phyloP scores from a whole-genome alignment of 2,113 vertebrate genomes.

The Albula goreensis region DNA sequence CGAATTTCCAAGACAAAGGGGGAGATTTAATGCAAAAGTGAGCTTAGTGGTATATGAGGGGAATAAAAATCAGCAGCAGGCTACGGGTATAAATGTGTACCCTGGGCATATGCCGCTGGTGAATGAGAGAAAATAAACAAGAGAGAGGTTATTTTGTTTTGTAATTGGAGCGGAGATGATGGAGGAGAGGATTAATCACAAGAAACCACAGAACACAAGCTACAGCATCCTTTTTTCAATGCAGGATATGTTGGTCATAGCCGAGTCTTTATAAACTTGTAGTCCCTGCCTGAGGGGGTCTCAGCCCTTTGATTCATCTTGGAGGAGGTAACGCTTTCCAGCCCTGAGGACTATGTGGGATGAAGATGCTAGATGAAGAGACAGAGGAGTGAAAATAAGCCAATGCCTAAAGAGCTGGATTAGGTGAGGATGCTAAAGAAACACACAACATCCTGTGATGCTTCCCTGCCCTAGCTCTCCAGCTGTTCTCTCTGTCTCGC shows the following conservation, averaged over 20 bases:
- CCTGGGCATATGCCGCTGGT: not conserved
- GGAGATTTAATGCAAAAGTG: not conserved
- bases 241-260: not conserved
- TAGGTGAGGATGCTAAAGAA: constrained; percentile 4
- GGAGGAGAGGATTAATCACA: constrained; percentile 6
- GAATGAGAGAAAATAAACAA: not conserved
- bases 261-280: not conserved
- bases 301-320: not conserved
- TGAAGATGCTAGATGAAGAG: not conserved
- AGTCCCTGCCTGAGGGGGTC: not conserved
- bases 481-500: not conserved
- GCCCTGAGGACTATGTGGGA: not conserved
- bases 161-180: constrained; percentile 24
- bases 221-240: not conserved
- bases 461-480: not conserved
- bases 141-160: constrained; percentile 9
- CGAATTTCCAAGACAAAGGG: not conserved
- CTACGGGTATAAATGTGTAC: not conserved
- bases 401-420: not conserved
- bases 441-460: not conserved
- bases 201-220: not conserved
- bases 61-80: not conserved
- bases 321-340: not conserved
- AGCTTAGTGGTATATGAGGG: no score
- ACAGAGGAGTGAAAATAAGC: not conserved